These are phyloP conservation scores for Lissonota sp. DNA, from an alignment of 2,888 invertebrate genomes.

Conservation along the genomic window DNA sequence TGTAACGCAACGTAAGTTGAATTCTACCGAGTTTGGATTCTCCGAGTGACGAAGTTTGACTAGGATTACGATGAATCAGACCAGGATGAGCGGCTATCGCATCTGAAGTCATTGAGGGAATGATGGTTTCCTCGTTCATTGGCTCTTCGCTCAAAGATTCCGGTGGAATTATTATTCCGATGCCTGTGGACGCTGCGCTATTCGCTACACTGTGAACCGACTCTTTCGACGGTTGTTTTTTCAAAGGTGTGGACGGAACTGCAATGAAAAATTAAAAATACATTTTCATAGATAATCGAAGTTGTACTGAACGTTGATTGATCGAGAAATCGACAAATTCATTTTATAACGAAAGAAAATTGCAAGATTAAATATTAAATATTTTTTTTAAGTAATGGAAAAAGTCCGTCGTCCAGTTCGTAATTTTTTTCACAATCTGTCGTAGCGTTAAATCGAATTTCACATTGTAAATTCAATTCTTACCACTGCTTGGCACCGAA, in stretches of 20 bases:
- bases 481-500: constrained; percentile 73
- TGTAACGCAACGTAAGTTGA: constrained; percentile 93
- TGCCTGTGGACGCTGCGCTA: constrained; percentile 70
- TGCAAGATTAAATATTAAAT: background rate
- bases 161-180: constrained; percentile 57
- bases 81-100: constrained; percentile 75
- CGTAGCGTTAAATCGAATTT: background rate
- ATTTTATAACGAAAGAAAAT: too few relatives aligned
- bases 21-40: constrained; percentile 92
- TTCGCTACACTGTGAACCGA: constrained; percentile 76
- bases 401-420: background rate
- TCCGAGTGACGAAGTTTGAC: constrained; percentile 88
- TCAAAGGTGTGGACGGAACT: constrained; percentile 79
- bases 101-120: constrained; percentile 74
- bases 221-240: constrained; percentile 79
- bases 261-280: constrained; percentile 50
- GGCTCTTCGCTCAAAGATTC: constrained; percentile 68
- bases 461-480: constrained; percentile 47
- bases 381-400: background rate
- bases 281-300: background rate
- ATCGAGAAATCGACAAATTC: background rate
- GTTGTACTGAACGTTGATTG: background rate
- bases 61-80: constrained; percentile 87
- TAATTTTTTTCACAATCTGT: background rate
- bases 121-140: constrained; percentile 77